Base-by-base conservation (phyloP, 2,797 vertebrate genomes). In the Phalanger gymnotis region DNA sequence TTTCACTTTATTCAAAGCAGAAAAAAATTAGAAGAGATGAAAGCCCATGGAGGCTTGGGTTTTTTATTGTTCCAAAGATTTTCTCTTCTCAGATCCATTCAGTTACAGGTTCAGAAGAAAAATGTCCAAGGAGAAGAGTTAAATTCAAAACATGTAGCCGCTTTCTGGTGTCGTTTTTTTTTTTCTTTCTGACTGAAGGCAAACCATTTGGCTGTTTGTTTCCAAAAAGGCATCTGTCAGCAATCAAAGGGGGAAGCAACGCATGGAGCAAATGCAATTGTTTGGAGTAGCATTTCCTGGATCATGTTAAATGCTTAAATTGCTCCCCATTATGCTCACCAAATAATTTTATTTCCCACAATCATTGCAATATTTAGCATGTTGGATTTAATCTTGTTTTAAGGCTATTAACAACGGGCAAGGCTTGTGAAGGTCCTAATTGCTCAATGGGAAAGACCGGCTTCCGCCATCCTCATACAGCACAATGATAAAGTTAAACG, bases 211-310 rank as follows among this genome's bases (percentile, higher is more conserved):
- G 98, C 99, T 99, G 98, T 98, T 99, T 99, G 98, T 99, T 99
- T 99, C 98, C 99, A 99, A 98, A 99, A 99, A 99, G 98, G 98
- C 99, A 99, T 99, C 99, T 99, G 99, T 99, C 99, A 99, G 98
- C 99, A 99, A 99, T 99, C 99, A 99, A 98, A 98, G 98, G 97
- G 98, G 98, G 96, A 96, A 98, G 98, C 99, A 99, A 99, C 98
- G 99, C 98, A 99, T 98, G 99, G 99, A 99, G 99, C 99, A 99
- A 99, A 99, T 99, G 99, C 98, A 98, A 98, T 99, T 99, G 99
- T 99, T 99, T 99, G 98, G 99, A 99, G 98, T 99, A 98, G 97
- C 98, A 98, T 99, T 99, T 99, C 99, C 99, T 99, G 99, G 98
- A 98, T 99, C 99, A 98, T 98, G 99, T 99, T 99, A 99, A 99